Evolutionary conservation across 2,113 vertebrate species (phyloP).

Genomic region (Anolis sagrei): DNA sequence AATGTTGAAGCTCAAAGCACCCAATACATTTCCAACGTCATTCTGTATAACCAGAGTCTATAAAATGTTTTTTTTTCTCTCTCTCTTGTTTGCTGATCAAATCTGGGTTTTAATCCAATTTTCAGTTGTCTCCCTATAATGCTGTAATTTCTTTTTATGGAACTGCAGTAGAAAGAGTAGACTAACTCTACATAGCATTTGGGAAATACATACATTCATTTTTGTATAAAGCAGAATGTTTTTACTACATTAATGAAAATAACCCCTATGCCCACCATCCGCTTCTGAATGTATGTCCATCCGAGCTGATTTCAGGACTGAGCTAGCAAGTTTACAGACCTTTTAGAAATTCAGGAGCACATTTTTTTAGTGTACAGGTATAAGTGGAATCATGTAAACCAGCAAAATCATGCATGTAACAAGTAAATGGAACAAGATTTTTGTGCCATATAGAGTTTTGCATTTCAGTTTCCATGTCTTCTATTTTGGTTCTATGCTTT

Average conservation of each 20-base stretch:
- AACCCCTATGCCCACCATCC: neutral
- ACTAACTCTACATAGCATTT: neutral
- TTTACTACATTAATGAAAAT: neutral
- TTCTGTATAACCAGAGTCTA: neutral
- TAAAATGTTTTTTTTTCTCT: neutral
- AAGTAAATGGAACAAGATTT: neutral
- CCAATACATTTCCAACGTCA: neutral
- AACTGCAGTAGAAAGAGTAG: neutral
- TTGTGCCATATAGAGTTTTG: neutral
- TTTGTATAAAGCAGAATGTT: neutral
- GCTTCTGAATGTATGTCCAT: neutral
- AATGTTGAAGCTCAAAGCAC: neutral
- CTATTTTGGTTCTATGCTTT: neutral
- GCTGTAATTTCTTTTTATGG: neutral
- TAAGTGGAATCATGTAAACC: slow-evolving; percentile 29
- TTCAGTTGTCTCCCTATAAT: neutral
- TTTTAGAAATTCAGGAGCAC: slow-evolving; percentile 29
- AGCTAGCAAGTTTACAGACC: slow-evolving; percentile 19
- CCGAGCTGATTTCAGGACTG: neutral
- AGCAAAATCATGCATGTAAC: slow-evolving; percentile 6
- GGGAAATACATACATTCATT: neutral
- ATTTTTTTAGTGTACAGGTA: neutral
- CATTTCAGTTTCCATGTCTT: neutral
- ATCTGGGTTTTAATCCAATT: neutral
- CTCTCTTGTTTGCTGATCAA: neutral